These are phyloP conservation scores for Microplitis manilae DNA, from an alignment of 2,888 invertebrate genomes.

Conservation along the genomic window DNA sequence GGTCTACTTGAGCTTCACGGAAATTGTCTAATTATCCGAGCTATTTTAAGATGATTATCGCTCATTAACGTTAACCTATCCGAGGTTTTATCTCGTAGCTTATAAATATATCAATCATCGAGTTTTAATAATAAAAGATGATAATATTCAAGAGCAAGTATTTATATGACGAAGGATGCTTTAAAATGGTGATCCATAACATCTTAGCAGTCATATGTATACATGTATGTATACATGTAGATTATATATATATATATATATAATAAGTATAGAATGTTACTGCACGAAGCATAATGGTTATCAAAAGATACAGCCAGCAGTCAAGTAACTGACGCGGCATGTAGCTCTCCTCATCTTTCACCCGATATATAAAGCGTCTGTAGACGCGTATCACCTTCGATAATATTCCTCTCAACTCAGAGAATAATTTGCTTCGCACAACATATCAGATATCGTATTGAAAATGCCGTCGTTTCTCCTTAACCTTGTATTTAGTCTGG, in stretches of 20 bases:
- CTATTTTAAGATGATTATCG: no score
- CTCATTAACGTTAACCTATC: no score
- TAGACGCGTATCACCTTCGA: constrained; percentile 62
- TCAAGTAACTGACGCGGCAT: constrained; percentile 37
- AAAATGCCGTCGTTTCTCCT: constrained; percentile 13
- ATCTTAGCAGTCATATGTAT: constrained; percentile 53
- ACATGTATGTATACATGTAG: neutral
- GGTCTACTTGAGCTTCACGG: neutral
- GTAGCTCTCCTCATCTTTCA: constrained; percentile 43
- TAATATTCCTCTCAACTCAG: constrained; percentile 58
- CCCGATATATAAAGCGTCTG: constrained; percentile 52
- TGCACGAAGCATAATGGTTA: constrained; percentile 41
- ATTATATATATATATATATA: neutral
- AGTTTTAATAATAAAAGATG: no score
- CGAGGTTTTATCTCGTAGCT: no score
- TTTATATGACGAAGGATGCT: constrained; percentile 7
- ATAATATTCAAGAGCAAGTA: no score
- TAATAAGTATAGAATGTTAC: constrained; percentile 53
- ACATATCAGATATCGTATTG: constrained; percentile 53
- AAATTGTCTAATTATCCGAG: neutral
- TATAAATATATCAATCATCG: no score
- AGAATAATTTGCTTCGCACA: constrained; percentile 59
- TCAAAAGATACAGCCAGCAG: constrained; percentile 23
- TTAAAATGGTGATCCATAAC: constrained; percentile 61
- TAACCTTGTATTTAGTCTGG: neutral